Percentiles rank a stretch among this genome's conserved stretches.
Evolutionary conservation across 2,113 vertebrate species (phyloP).

Genomic region (Casuarius casuarius): DNA sequence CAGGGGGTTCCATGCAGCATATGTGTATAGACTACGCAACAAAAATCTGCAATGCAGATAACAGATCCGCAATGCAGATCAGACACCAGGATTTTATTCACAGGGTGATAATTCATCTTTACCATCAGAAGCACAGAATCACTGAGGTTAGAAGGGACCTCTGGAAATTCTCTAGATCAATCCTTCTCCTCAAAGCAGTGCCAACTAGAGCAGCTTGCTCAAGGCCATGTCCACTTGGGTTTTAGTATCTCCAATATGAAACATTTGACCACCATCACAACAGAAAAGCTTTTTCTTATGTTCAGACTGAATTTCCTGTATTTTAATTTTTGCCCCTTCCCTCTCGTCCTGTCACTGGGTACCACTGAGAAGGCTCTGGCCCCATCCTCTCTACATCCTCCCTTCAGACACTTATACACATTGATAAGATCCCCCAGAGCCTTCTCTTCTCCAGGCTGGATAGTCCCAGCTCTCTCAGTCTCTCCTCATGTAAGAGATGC

Average conservation of each 20-base stretch:
- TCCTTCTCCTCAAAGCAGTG: background rate
- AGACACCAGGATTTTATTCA: background rate
- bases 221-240: too few species aligned
- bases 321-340: background rate
- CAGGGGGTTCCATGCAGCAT: slow-evolving; percentile 3
- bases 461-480: background rate
- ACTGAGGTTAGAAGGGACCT: background rate
- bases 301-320: background rate
- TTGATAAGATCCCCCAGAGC: background rate
- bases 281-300: background rate
- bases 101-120: background rate
- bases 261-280: rapidly evolving
- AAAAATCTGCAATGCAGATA: slow-evolving; percentile 30
- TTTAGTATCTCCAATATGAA: background rate
- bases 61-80: background rate
- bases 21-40: background rate
- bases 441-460: background rate
- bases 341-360: background rate
- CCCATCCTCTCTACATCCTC: too few species aligned
- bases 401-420: background rate
- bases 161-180: background rate
- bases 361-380: background rate
- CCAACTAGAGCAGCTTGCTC: background rate
- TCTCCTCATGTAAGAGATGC: background rate
- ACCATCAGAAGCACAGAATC: background rate